phyloP scores from a whole-genome alignment of 2,113 vertebrate species.

The Thinocorus orbignyianus region DNA sequence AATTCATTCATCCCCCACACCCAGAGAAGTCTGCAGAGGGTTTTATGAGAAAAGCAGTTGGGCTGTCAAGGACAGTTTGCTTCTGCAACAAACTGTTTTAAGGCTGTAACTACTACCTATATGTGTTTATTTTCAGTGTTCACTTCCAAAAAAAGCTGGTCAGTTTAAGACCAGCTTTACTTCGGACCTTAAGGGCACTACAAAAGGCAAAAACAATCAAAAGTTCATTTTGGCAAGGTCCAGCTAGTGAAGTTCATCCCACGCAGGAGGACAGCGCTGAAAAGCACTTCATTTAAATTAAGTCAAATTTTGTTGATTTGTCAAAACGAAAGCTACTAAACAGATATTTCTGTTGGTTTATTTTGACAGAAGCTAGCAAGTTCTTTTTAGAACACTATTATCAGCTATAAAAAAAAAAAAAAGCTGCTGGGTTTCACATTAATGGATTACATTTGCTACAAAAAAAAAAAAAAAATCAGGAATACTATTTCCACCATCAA shows the following conservation, averaged over 20 bases:
- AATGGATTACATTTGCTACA: neutral
- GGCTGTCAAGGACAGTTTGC: neutral
- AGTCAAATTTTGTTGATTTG: neutral
- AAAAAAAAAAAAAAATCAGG: neutral
- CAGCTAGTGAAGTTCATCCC: neutral
- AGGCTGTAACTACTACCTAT: neutral
- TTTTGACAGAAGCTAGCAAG: neutral
- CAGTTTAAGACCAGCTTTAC: neutral
- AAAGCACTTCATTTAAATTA: neutral
- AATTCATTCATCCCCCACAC: neutral
- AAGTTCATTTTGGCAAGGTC: neutral
- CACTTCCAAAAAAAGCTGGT: neutral
- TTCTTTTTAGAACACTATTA: neutral
- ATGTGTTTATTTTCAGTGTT: neutral
- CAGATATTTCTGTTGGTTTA: neutral
- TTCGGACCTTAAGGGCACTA: neutral
- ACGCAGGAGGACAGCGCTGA: neutral
- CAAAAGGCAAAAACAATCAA: neutral
- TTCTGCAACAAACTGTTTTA: neutral
- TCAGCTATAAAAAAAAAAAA: neutral
- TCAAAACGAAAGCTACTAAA: neutral
- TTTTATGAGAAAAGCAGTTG: constrained; percentile 5
- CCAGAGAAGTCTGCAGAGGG: neutral
- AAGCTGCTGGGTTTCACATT: neutral
- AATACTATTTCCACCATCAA: neutral